Evolutionary conservation across 2,797 vertebrate species (phyloP).

Genomic region (Taeniopygia guttata): DNA sequence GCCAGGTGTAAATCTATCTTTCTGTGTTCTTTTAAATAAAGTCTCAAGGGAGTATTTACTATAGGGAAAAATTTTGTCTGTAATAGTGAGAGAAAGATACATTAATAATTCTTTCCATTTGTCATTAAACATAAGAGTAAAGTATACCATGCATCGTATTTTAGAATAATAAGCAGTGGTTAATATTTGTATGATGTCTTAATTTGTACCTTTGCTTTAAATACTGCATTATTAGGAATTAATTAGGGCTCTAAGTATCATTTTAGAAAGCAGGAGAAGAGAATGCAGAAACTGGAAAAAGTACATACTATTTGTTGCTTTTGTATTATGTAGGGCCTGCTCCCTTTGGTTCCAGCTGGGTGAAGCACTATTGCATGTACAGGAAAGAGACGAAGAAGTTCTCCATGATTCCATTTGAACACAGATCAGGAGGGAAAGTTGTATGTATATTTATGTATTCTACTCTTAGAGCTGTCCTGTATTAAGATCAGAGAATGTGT

Average conservation of each 20-base stretch:
- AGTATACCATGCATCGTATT: not conserved
- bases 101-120: not conserved
- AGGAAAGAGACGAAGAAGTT: constrained; percentile 93
- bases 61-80: not conserved
- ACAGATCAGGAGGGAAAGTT: constrained; percentile 91
- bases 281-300: not conserved
- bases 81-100: not conserved
- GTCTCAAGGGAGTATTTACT: not conserved
- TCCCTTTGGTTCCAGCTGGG: constrained; percentile 97
- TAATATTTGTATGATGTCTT: not conserved
- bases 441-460: constrained; percentile 76
- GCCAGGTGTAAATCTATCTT: not conserved
- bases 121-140: not conserved
- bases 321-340: constrained; percentile 83
- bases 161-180: not conserved
- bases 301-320: not conserved
- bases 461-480: not conserved
- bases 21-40: not conserved
- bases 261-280: not conserved
- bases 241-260: not conserved
- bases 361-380: constrained; percentile 95
- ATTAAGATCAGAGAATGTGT: not conserved
- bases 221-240: not conserved
- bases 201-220: not conserved
- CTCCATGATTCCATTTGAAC: constrained; percentile 94